Percentiles rank a stretch among this genome's conserved stretches.
These are phyloP conservation scores for Gadopsis marmoratus DNA, from an alignment of 2,797 vertebrate genomes.

Conservation along the genomic window DNA sequence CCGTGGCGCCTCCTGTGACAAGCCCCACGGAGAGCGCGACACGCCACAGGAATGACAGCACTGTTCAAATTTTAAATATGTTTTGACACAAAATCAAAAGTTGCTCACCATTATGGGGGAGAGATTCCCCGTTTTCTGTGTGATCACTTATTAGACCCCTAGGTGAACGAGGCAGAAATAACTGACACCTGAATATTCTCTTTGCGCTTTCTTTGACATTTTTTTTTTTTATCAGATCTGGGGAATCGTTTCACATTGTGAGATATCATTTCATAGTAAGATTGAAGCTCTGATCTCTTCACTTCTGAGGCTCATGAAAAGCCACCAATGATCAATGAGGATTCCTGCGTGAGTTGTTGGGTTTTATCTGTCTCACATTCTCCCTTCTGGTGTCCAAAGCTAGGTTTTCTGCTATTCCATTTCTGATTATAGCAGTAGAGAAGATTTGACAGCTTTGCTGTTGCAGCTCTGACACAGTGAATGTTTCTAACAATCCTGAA, in stretches of 20 bases:
- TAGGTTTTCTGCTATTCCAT: constrained; percentile 57
- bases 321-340: constrained; percentile 78
- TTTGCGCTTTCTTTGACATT: constrained; percentile 77
- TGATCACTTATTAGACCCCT: constrained; percentile 82
- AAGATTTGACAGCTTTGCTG: constrained; percentile 60
- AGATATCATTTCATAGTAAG: constrained; percentile 75
- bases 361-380: constrained; percentile 69
- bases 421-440: constrained; percentile 50
- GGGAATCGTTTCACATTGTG: constrained; percentile 75
- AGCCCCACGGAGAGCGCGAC: constrained; percentile 76
- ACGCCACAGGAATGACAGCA: constrained; percentile 73
- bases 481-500: constrained; percentile 54
- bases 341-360: constrained; percentile 69
- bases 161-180: constrained; percentile 79
- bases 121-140: constrained; percentile 73
- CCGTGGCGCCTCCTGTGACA: constrained; percentile 78
- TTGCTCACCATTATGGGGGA: constrained; percentile 79
- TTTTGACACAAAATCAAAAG: constrained; percentile 87
- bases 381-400: constrained; percentile 69
- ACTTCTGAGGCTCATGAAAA: constrained; percentile 77
- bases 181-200: constrained; percentile 82
- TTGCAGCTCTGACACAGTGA: constrained; percentile 38
- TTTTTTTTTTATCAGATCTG: constrained; percentile 70
- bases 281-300: constrained; percentile 76
- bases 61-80: constrained; percentile 87